Evolutionary conservation across 2,797 vertebrate species (phyloP), one percentile per base, ranked within the genome.

Genomic region (Pipistrellus pygmaeus): DNA sequence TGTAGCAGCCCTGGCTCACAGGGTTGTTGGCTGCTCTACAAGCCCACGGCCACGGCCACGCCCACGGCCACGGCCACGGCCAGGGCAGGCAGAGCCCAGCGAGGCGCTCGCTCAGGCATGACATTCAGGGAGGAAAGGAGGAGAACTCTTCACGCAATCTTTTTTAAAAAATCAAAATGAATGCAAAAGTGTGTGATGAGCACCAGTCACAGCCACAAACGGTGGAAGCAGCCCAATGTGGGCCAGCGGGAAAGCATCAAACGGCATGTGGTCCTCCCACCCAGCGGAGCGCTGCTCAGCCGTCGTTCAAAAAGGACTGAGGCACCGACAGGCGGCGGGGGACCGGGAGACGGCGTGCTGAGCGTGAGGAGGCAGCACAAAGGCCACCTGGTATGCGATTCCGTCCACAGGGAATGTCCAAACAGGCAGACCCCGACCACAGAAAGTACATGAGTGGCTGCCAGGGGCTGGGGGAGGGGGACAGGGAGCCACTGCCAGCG

Each of bases 301-400:
- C 38, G 1, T 11, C 44, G 9, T 44, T 44, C 10, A 8, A 23
- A 53, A 41, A 76, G 76, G 38, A 38, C 2, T 2, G n/a, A 27
- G 3, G 35, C 38, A 3, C 23, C 3, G 9, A 8, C 18, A 23
- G 1, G 23, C 48, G 23, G 20, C 46, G 0, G 0, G 0, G 6
- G 12, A 57, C 48, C n/a, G 17, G 32, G 41, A 27, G 48, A n/a
- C 25, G 8, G 38, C 3, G 11, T 1, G 5, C 69, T 18, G 12
- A 51, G 30, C 14, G 89, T 75, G 30, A 75, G 88, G 81, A 85
- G 68, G 38, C 48, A 13, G 27, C 25, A 12, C 23, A 23, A 9
- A 57, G 41, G 20, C 44, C 73, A 71, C 27, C 25, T 5, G 6
- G 41, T 1, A 2, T 32, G 11, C 5, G 62, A 41, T 27, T 30